phyloP scores from a whole-genome alignment of 92 coral and sea anemone species.

The Actinostola sp. region DNA sequence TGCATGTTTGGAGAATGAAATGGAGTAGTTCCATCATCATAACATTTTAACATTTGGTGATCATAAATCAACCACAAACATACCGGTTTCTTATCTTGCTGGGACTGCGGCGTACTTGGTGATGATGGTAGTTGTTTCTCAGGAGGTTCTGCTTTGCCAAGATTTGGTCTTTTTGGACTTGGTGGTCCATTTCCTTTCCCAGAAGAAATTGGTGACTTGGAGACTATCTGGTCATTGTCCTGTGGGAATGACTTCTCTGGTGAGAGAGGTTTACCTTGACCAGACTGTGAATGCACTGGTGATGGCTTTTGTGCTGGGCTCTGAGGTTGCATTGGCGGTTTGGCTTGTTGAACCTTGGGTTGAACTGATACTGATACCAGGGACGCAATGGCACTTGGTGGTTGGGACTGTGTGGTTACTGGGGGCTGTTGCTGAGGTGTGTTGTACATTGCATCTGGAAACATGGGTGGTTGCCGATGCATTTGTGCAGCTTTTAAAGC shows the following conservation, averaged over 20 bases:
- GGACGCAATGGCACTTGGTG: slow-evolving; percentile 21
- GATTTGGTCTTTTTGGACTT: slow-evolving; percentile 29
- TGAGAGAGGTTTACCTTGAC: slow-evolving; percentile 24
- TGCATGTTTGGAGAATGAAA: no score
- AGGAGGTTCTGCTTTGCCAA: slow-evolving; percentile 45
- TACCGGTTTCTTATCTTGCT: slow-evolving; percentile 39
- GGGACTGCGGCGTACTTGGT: slow-evolving; percentile 27
- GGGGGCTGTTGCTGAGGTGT: slow-evolving; percentile 45
- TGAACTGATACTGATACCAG: slow-evolving; percentile 29
- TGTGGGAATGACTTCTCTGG: slow-evolving; percentile 36
- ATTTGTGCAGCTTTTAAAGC: slow-evolving; percentile 85
- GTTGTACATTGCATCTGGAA: slow-evolving; percentile 44
- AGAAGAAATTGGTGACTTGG: slow-evolving; percentile 20
- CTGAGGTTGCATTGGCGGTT: slow-evolving; percentile 49
- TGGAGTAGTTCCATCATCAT: no score
- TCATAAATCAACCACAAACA: neutral
- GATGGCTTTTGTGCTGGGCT: slow-evolving; percentile 39
- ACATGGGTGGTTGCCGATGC: slow-evolving; percentile 61
- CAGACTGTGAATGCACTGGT: slow-evolving; percentile 27
- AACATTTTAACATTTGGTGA: no score
- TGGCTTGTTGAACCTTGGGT: slow-evolving; percentile 8
- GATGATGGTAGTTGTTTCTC: slow-evolving; percentile 29
- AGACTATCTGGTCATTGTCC: slow-evolving; percentile 11
- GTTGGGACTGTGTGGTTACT: slow-evolving; percentile 22
- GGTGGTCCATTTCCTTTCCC: slow-evolving; percentile 35